Conservation (phyloP, 2,797 vertebrate genomes). For the Hozukius guyotensis region DNA sequence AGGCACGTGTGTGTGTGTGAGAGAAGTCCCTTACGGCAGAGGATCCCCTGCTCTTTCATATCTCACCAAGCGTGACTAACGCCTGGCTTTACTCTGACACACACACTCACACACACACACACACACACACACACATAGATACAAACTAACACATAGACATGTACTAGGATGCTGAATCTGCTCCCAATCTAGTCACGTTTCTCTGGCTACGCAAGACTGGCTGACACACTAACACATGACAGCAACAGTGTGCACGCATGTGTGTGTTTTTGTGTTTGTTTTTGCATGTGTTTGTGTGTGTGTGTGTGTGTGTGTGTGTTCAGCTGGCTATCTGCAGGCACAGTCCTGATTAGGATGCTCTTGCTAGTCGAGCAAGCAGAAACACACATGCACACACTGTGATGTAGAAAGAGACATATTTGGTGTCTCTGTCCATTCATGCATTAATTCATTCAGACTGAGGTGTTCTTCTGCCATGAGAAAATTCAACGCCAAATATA, state of each 20-base stretch:
- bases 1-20: constrained; percentile 51
- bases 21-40: constrained; percentile 75
- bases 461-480: constrained; percentile 24
- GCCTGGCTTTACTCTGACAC: constrained; percentile 55
- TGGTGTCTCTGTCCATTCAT: constrained; percentile 32
- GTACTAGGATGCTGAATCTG: constrained; percentile 65
- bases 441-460: constrained; percentile 24
- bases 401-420: constrained; percentile 32
- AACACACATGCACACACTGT: neutral
- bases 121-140: constrained; percentile 20
- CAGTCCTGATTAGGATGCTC: constrained; percentile 43
- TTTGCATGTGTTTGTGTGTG: neutral
- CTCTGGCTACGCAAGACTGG: constrained; percentile 69
- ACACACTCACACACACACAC: constrained; percentile 25
- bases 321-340: constrained; percentile 50
- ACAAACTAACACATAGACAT: constrained; percentile 13
- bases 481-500: constrained; percentile 39
- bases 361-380: constrained; percentile 20
- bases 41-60: constrained; percentile 81
- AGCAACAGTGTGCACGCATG: constrained; percentile 35
- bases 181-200: constrained; percentile 77
- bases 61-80: constrained; percentile 78
- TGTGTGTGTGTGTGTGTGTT: constrained; percentile 6
- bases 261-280: neutral
- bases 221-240: constrained; percentile 80